Percentiles rank a stretch among this genome's conserved stretches.
Evolutionary conservation across 2,113 vertebrate species (phyloP).

Genomic region (Spermophilus dauricus): DNA sequence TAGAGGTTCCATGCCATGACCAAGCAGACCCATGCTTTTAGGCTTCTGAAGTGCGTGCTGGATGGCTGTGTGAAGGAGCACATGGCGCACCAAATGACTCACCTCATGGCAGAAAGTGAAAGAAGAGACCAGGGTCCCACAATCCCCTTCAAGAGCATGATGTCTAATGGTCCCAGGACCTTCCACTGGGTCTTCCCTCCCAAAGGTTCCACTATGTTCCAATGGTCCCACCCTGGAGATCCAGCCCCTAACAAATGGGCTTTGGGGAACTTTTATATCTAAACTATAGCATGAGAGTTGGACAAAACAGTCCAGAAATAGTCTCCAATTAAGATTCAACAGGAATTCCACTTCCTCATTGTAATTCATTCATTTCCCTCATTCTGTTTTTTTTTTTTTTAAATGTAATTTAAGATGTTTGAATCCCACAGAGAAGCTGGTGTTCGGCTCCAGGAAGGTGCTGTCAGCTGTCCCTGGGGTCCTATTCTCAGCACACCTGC

Average conservation of each 20-base stretch:
- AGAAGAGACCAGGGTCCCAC: not conserved
- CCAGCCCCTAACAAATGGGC: not conserved
- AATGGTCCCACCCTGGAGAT: not conserved
- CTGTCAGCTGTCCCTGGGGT: not conserved
- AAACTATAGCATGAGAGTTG: not conserved
- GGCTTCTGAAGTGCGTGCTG: not conserved
- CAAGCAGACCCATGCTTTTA: not conserved
- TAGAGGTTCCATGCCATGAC: not conserved
- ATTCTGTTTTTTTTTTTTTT: conserved; percentile 8
- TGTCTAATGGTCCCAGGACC: too few species aligned
- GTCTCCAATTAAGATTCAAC: conserved; percentile 45
- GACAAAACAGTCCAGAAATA: not conserved
- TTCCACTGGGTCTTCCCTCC: not conserved
- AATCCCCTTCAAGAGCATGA: not conserved
- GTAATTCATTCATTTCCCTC: conserved; percentile 35
- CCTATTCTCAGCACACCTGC: conserved; percentile 12
- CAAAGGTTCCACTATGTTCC: not conserved
- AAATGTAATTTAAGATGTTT: conserved; percentile 38
- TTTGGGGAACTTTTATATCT: not conserved
- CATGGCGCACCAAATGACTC: not conserved
- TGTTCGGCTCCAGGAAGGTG: conserved; percentile 1
- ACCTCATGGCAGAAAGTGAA: not conserved
- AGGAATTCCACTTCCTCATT: conserved; percentile 31
- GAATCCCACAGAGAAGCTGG: conserved; percentile 2
- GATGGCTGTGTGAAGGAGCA: not conserved